phyloP scores from a whole-genome alignment of 2,888 invertebrate genomes.

The Brachyptera putata region DNA sequence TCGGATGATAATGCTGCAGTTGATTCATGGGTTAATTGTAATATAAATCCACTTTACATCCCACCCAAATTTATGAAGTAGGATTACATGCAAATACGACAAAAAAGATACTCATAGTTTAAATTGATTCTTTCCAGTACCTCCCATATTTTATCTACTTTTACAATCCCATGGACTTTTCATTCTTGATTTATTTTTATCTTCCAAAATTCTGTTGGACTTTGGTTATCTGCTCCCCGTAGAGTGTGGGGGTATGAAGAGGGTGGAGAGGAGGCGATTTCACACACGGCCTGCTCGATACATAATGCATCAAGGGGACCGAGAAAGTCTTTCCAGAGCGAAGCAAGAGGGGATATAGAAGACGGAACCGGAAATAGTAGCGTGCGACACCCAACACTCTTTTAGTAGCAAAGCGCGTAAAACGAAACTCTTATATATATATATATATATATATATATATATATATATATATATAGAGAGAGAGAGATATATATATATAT shows the following conservation, averaged over 20 bases:
- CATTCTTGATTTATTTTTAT: not conserved
- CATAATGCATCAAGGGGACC: conserved; percentile 25
- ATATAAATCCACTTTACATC: no score
- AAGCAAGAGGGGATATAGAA: not conserved
- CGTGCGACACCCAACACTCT: conserved; percentile 1
- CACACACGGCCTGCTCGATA: conserved; percentile 29
- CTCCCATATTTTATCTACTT: conserved; percentile 3
- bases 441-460: no score
- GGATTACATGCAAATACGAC: no score
- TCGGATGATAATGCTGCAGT: no score
- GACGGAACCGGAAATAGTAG: conserved; percentile 9
- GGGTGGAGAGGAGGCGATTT: conserved; percentile 22
- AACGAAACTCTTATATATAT: no score
- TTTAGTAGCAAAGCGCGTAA: no score
- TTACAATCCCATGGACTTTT: not conserved
- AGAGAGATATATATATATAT: no score
- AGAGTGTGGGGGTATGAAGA: not conserved
- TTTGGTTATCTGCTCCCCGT: not conserved
- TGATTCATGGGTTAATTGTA: no score
- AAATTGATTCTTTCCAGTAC: conserved; percentile 7
- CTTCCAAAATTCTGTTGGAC: not conserved
- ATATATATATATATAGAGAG: no score
- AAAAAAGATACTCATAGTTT: no score
- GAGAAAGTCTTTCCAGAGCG: conserved; percentile 24
- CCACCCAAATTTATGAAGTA: no score